Percentiles rank a stretch among this genome's conserved stretches.
Evolutionary conservation across 2,888 invertebrate genomes (phyloP).

Genomic region (Mythimna loreyi): DNA sequence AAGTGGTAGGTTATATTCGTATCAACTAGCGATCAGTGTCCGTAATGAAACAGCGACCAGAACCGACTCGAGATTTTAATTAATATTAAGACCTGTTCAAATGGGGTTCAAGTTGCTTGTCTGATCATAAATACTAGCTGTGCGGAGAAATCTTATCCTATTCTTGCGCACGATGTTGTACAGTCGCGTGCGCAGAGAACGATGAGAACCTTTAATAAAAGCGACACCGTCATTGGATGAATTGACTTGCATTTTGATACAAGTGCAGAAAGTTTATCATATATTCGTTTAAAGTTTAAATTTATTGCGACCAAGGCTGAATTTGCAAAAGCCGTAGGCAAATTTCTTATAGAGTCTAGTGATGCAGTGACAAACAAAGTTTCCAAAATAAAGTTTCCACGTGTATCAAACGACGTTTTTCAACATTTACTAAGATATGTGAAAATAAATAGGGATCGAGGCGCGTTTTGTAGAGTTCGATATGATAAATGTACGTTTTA

Average conservation of each 20-base stretch:
- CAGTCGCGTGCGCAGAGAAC: constrained; percentile 12
- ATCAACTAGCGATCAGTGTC: constrained; percentile 44
- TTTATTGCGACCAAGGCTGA: no score
- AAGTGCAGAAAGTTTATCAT: no score
- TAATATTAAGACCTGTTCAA: constrained; percentile 61
- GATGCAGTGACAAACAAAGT: no score
- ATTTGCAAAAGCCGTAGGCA: no score
- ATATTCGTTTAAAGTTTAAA: no score
- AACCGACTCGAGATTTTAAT: constrained; percentile 59
- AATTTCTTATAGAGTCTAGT: no score
- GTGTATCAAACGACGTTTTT: no score
- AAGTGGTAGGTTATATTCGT: constrained; percentile 51
- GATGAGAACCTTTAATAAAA: constrained; percentile 30
- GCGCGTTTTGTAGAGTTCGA: no score
- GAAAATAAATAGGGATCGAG: no score
- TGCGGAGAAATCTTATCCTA: constrained; percentile 36
- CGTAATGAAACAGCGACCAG: constrained; percentile 53
- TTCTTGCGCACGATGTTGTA: constrained; percentile 17
- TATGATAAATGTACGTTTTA: no score
- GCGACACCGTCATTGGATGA: constrained; percentile 10
- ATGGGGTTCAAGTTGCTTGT: constrained; percentile 53
- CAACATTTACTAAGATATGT: no score
- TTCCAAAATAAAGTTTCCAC: no score
- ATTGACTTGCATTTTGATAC: background rate
- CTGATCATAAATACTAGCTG: constrained; percentile 50